Evolutionary conservation across 1,140 invertebrate species (phyloP), one percentile per base, ranked within the genome.

Genomic region (Gonatopus flavifemur): DNA sequence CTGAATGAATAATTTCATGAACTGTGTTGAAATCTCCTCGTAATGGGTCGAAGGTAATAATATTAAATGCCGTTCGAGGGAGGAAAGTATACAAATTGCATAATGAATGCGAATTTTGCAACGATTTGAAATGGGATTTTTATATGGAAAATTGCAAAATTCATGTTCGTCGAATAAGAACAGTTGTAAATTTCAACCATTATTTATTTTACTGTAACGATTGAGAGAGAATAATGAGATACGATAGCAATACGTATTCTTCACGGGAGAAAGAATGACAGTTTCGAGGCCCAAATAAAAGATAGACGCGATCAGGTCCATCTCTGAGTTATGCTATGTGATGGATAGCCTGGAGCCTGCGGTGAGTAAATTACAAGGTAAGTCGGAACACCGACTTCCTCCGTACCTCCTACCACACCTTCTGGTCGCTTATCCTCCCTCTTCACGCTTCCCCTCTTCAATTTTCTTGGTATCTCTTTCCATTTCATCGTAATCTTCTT

Each of bases 331-430:
- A 67, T 70, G 61, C 69, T 65, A 73, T 59, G 64, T 70, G 65
- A 70, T 68, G 62, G 60, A 74, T 74, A 67, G 71, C 66, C 68
- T 52, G 59, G 64, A 70, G 72, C 67, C 59, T 52, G 73, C 73
- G 73, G 73, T 76, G 71, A 73, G 73, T 76, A 76, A 76, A 76
- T 76, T 76, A 76, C 70, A 76, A 74, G 73, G 71, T 67, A 74
- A 70, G 63, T 64, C 63, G 63, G 65, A 70, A 69, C 63, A 61
- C 66, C 61, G 64, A 61, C 61, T 66, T 62, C 55, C 66, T 59
- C 64, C 54, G 50, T 32, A 16, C 51, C 55, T 39, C 31, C 18
- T 18, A 19, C 22, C 48, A 32, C 15, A 25, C 31, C 24, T 46
- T 32, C 45, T 47, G 35, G 20, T 48, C 52, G 41, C 50, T 43